Evolutionary conservation across 1,140 invertebrate genomes (phyloP), one percentile per base, ranked within the genome.

Genomic region (Papilio helenus): DNA sequence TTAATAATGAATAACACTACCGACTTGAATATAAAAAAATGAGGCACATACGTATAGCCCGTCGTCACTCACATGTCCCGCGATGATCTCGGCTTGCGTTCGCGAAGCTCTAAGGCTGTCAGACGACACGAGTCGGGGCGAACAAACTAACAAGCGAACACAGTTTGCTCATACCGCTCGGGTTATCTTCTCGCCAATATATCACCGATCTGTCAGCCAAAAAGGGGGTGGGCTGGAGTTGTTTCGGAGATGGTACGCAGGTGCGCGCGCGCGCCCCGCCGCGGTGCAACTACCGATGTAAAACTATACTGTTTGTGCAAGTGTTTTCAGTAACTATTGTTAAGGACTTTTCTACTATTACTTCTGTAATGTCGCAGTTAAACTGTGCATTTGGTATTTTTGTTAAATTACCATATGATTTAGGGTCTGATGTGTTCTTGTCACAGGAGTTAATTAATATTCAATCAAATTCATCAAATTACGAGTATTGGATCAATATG

Each of bases 161-260:
- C 90, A 95, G 94, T 94, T 92, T 95, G 93, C 90, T 93, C 94
- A 94, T 87, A 85, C 94, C 92, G 94, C 93, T 94, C 94, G 93
- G 94, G 94, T 94, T 85, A 89, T 86, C 90, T 87, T 72, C 83
- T 84, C 83, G 85, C 85, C 88, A 86, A 80, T 68, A 81, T 61
- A 65, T 49, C 26, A 58, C 14, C n/a, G 23, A 44, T 71, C 46
- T 68, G 23, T 68, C 51, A 18, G n/a, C 23, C 34, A 55, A 65
- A 34, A 34, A 49, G 20, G 29, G 46, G 72, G 26, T 74, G 29
- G 73, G 49, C 23, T n/a, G 26, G 5, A 39, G 49, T 49, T 26
- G 74, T 76, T 39, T 29, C 61, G 10, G 61, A 7, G 58, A 68
- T 26, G 34, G 55, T 18, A 61, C 14, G 18, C 78, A 82, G 83